Evolutionary conservation across 2,888 invertebrate genomes (phyloP), one percentile per base, ranked within the genome.

Genomic region (Megalurothrips usitatus): DNA sequence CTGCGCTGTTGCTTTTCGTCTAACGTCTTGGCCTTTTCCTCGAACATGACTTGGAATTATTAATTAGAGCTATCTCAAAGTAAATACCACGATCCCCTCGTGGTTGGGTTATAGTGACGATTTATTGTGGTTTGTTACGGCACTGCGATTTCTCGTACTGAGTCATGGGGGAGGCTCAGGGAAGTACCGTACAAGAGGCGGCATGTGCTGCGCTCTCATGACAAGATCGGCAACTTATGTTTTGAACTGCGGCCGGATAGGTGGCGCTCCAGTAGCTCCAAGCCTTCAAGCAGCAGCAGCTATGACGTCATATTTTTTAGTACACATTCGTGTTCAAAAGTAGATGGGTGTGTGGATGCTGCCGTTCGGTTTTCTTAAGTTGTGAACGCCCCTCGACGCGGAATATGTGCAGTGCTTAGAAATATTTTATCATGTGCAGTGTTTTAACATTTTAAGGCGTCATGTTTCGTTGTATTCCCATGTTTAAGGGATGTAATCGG

Each of bases 401-500:
- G 68, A 75, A 75, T 75, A 75, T 75, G 68, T 75, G 68, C 68
- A 75, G 68, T 75, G 68, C 12, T 12, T 75, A 75, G 68, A 75
- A 26, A 75, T 4, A 75, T 23, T 75, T 75, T 26, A 75, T 75
- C 68, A 75, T 75, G 68, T 75, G 68, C 68, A 26, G 68, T 75
- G 68, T 75, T 75, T 26, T 26, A 75, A 9, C n/a, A 75, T 23
- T 26, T 26, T 82, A 81, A 81, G 82, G 80, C 82, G 83, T 84
- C 88, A 96, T 96, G 96, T 96, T 96, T 91, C 95, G 95, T 91
- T 96, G 96, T 92, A 96, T 96, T 92, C 96, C 96, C 89, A 94
- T 96, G 89, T 96, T 96, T 90, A 96, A 96, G 91, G 94, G 94
- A 89, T 97, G 97, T 92, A 98, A 98, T 92, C 94, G 98, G 91